Evolutionary conservation across 2,888 invertebrate species (phyloP), one percentile per base, ranked within the genome.

Genomic region (Oligia latruncula): DNA sequence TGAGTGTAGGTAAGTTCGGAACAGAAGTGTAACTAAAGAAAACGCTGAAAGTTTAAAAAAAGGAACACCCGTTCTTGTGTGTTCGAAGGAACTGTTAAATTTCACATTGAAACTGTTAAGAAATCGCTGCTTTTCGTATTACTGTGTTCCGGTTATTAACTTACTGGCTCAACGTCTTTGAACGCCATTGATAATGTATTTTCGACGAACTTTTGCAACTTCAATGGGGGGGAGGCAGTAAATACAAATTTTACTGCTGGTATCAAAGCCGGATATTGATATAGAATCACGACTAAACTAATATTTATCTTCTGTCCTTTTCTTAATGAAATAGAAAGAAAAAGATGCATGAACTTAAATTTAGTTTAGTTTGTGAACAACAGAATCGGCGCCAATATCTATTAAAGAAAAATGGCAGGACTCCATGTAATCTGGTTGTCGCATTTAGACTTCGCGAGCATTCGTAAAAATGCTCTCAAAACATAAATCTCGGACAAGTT

Each of bases 1-100:
- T 87, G 89, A 87, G 86, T 78, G 87, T 87, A 85, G 86, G 82
- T 87, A 83, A 89, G 78, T 70, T 78, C 5, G 17, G 71, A 81
- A 88, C 84, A 88, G 85, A 83, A 92, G 89, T 89, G 90, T 86
- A 87, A 88, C 88, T 88, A 83, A 82, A 90, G 90, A 87, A 87
- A 87, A 92, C 86, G 90, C 88, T 90, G 88, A 88, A 92, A 90
- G 91, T 90, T 89, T 77, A 81, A 90, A 91, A 70, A 92, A 91
- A 89, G 87, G 86, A 88, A 81, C 88, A 83, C 83, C 77, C 84
- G 86, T 85, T 89, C 87, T 82, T 87, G 83, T 85, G 81, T 80
- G 88, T 87, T 86, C 80, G 64, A 83, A 55, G 74, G 77, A 91
- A 91, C 90, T 87, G 89, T 86, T 90, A 89, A 90, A 91, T 89